Base-by-base conservation (phyloP, 1,140 invertebrate genomes). In the Solenopsis invicta region DNA sequence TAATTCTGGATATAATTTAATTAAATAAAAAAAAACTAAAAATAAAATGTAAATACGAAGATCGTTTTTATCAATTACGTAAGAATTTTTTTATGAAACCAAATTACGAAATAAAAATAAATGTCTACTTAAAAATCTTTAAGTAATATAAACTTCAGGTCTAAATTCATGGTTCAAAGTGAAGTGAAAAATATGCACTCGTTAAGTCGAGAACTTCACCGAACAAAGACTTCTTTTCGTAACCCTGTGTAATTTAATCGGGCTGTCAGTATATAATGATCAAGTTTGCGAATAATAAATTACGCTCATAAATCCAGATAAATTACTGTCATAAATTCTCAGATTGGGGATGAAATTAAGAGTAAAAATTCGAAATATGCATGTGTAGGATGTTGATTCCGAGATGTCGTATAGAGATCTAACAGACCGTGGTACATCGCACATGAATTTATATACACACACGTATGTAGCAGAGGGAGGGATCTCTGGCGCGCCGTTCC, bases 231-330 rank as follows among this genome's bases (percentile, higher is more conserved):
- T 29, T 24, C 52, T 56, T 75, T 56, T 76, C 10, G 21, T 37
- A 61, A 76, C 41, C 6, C 16, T 59, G 16, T 54, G 13, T 21
- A n/a, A 81, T 29, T 45, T 67, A 41, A 71, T 71, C 48, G 13
- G n/a, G 13, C 61, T 66, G 45, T 29, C 24, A 78, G 41, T 66
- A 61, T 66, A 61, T 24, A 76, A 37, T 21, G 16, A 76, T 76
- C 74, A 61, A 24, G 8, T 18, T 75, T 24, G 34, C 54, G 13
- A 10, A 64, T 64, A 37, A 78, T 34, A 78, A 50, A 78, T 66
- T 50, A 12, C 12, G 21, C 24, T 45, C 50, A 78, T 78, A 78
- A 78, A 64, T 66, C 18, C 45, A 78, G 41, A 50, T 78, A 50
- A 64, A 78, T 78, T 50, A 66, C 13, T 24, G 21, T 24, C 64